Evolutionary conservation across 2,888 invertebrate species (phyloP), one percentile per base, ranked within the genome.

Genomic region (Campoplex capitator): DNA sequence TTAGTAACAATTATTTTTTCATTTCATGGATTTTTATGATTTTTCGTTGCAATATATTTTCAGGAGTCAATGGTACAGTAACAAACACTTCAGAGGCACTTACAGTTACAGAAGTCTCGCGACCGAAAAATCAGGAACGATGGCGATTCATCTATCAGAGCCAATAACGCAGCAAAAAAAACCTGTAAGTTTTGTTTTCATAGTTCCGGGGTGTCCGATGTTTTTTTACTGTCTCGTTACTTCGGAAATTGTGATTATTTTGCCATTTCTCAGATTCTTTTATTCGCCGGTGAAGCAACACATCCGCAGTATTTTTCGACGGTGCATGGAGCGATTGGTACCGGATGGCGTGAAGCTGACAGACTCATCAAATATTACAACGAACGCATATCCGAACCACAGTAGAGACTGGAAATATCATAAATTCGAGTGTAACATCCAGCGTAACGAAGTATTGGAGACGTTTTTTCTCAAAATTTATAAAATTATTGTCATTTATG

Each of bases 281-380:
- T 96, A 89, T 97, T 97, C 91, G 97, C 96, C 0, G 97, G 97
- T 0, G 97, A 97, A 91, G 96, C 96, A 0, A 96, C 96, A 0
- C 96, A 96, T 3, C 94, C 95, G 28, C 95, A 95, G 79, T 95
- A 95, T 89, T 97, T 95, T 91, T 95, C 95, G 0, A 96, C 96
- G 0, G 97, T 96, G 0, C 97, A 97, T 88, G 97, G 97, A 0
- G 97, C 97, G 0, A 94, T 97, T 0, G 96, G 96, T 89, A 95
- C 96, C 18, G 97, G 97, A 0, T 96, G 96, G 94, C 95, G 97
- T 38, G 97, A 97, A 92, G 97, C 97, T 0, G 95, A 96, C 11
- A 95, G 97, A 88, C 91, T 97, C 28, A 89, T 93, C 32, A 87
- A 90, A 45, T 45, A 73, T 13, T 80, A 88, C 71, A 51, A 16